These are phyloP conservation scores for Tolmerus cingulatus DNA, from an alignment of 2,888 invertebrate genomes.

Conservation along the genomic window DNA sequence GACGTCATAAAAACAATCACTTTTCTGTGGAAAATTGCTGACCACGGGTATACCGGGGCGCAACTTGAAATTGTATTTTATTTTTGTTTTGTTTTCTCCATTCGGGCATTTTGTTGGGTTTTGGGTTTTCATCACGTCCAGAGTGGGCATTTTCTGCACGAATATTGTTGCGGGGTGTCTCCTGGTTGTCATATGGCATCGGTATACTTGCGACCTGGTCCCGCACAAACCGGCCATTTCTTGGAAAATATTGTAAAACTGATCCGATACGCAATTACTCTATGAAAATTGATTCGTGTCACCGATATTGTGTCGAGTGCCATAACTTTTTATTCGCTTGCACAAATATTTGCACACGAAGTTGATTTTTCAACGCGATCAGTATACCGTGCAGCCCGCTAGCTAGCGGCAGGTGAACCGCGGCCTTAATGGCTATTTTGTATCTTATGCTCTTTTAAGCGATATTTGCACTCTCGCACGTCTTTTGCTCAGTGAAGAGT, in stretches of 20 bases:
- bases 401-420: neutral
- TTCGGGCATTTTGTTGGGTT: neutral
- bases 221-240: slow-evolving; percentile 30
- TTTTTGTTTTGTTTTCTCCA: neutral
- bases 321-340: slow-evolving; percentile 32
- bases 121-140: slow-evolving; percentile 39
- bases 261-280: slow-evolving; percentile 46
- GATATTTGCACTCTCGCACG: neutral
- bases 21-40: slow-evolving; percentile 43
- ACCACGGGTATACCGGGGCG: neutral
- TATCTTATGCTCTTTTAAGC: neutral
- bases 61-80: neutral
- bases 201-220: neutral
- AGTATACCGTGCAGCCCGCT: neutral
- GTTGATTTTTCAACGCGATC: neutral
- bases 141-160: slow-evolving; percentile 31
- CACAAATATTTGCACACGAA: slow-evolving; percentile 30
- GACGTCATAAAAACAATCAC: slow-evolving; percentile 43
- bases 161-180: slow-evolving; percentile 17
- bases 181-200: slow-evolving; percentile 9
- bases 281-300: slow-evolving; percentile 45
- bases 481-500: neutral
- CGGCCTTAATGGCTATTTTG: neutral
- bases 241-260: slow-evolving; percentile 39
- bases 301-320: slow-evolving; percentile 45